Evolutionary conservation across 2,888 invertebrate species (phyloP).

Genomic region (Cephus pulcher): DNA sequence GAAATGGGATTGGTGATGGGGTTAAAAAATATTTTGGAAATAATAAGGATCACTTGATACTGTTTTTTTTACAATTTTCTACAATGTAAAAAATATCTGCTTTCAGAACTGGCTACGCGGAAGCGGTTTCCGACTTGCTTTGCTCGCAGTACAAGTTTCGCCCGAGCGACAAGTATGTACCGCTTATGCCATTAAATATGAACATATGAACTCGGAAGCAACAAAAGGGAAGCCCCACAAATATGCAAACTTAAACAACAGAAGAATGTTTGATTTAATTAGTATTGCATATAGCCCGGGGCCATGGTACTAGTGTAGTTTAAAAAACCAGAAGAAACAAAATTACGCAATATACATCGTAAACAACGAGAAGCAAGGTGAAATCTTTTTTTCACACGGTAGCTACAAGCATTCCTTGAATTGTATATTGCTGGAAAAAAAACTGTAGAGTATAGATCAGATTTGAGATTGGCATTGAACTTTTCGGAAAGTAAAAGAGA

Average conservation of each 20-base stretch:
- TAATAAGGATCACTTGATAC: background rate
- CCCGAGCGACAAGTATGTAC: slow-evolving; percentile 74
- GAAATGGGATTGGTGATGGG: background rate
- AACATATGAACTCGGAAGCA: slow-evolving; percentile 57
- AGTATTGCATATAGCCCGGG: background rate
- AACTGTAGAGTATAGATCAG: background rate
- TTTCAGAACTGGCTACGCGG: slow-evolving; percentile 72
- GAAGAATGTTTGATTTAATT: background rate
- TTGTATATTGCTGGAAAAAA: background rate
- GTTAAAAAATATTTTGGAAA: background rate
- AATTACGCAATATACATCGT: background rate
- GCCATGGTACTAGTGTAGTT: background rate
- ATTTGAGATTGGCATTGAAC: background rate
- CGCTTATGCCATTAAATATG: slow-evolving; percentile 65
- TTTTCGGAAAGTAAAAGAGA: background rate
- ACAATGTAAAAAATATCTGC: background rate
- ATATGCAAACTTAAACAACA: background rate
- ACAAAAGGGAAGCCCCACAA: slow-evolving; percentile 34
- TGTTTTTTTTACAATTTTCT: background rate
- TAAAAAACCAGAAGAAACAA: background rate
- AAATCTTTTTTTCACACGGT: background rate
- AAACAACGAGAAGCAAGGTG: background rate
- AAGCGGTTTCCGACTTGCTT: slow-evolving; percentile 70
- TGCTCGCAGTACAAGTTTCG: slow-evolving; percentile 74
- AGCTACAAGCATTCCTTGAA: background rate